These are phyloP conservation scores for Crocodylus rhombifer DNA, from an alignment of 2,797 vertebrate genomes.

Conservation along the genomic window DNA sequence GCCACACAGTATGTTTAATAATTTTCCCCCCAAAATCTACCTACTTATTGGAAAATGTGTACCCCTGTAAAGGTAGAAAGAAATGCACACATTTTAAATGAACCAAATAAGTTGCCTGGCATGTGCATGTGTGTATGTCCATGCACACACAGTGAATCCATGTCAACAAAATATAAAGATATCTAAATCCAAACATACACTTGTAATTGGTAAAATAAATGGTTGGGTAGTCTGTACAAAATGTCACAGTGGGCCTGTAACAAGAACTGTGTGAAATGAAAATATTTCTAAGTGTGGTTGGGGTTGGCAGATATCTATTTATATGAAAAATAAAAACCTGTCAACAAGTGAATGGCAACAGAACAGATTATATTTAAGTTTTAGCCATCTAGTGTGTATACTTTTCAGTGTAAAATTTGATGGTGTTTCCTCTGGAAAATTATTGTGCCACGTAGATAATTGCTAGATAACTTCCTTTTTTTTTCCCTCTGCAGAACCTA, in stretches of 20 bases:
- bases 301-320: slow-evolving; percentile 43
- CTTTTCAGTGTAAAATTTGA: slow-evolving; percentile 56
- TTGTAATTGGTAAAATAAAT: slow-evolving; percentile 35
- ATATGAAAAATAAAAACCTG: slow-evolving; percentile 62
- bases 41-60: slow-evolving; percentile 18
- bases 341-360: slow-evolving; percentile 50
- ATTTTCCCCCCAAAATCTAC: neutral
- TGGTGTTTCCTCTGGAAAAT: slow-evolving; percentile 41
- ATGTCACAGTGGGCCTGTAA: slow-evolving; percentile 40
- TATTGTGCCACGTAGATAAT: slow-evolving; percentile 23
- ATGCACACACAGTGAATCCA: slow-evolving; percentile 8
- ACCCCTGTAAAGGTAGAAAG: slow-evolving; percentile 8
- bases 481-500: neutral
- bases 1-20: neutral
- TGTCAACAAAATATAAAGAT: slow-evolving; percentile 45
- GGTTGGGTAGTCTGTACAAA: slow-evolving; percentile 27
- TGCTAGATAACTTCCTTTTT: slow-evolving; percentile 11
- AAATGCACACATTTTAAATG: neutral
- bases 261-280: slow-evolving; percentile 24
- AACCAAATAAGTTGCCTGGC: neutral
- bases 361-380: neutral
- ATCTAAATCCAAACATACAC: slow-evolving; percentile 24
- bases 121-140: neutral
- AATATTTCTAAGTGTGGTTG: slow-evolving; percentile 56
- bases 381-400: slow-evolving; percentile 42